Conservation (phyloP, 35 echinoderm and acorn worm genomes). For the Ophioderma brevispina region DNA sequence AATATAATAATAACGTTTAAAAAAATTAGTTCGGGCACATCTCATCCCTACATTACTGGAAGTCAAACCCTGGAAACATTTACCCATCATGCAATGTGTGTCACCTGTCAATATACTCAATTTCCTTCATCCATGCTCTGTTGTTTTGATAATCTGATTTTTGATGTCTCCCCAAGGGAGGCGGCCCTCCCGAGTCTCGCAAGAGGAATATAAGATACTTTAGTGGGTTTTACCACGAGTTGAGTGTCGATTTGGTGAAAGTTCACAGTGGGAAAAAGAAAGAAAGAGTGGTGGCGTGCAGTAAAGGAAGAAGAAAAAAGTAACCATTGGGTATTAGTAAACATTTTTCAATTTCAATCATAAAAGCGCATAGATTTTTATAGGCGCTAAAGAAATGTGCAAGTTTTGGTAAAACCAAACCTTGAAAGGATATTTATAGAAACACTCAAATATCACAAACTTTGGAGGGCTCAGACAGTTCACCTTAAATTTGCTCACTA, state of each 20-base stretch:
- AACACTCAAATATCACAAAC: too few species aligned
- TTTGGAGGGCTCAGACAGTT: too few species aligned
- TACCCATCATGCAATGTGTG: neutral
- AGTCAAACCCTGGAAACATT: too few species aligned
- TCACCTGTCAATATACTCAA: neutral
- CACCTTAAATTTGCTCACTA: too few species aligned
- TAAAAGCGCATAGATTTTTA: too few species aligned
- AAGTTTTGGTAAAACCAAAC: too few species aligned
- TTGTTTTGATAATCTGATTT: conserved; percentile 48
- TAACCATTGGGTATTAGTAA: neutral
- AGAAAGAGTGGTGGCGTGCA: conserved; percentile 18
- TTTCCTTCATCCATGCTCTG: conserved; percentile 35
- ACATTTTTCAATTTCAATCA: neutral
- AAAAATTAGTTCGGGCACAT: too few species aligned
- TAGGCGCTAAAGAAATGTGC: too few species aligned
- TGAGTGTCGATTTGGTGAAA: neutral
- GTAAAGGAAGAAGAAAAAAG: conserved; percentile 8
- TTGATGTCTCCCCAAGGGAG: conserved; percentile 63
- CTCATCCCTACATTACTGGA: too few species aligned
- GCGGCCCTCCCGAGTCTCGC: conserved; percentile 61
- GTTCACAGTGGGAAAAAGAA: neutral
- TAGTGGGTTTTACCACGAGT: neutral
- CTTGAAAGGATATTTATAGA: too few species aligned
- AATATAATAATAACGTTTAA: too few species aligned
- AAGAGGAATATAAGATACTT: conserved; percentile 60